These are phyloP conservation scores for Morinoia aosen DNA, from an alignment of 2,888 invertebrate species.

Conservation along the genomic window DNA sequence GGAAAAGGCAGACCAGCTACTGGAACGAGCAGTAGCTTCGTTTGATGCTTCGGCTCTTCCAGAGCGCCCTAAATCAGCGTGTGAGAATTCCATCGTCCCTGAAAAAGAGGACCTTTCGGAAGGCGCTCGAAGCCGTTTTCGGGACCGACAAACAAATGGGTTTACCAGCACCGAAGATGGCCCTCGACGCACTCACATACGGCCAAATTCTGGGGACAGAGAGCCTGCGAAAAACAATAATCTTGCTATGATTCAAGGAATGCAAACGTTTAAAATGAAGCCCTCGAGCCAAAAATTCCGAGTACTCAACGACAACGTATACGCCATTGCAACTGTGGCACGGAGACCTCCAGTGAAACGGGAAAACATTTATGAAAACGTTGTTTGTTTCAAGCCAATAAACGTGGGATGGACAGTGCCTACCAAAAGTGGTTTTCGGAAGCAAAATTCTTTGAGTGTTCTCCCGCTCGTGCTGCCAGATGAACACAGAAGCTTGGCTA, in stretches of 20 bases:
- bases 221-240: constrained; percentile 52
- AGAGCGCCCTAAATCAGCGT: constrained; percentile 67
- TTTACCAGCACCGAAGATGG: background rate
- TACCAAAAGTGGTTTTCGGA: constrained; percentile 63
- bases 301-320: constrained; percentile 56
- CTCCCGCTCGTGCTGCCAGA: constrained; percentile 59
- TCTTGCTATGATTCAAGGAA: constrained; percentile 55
- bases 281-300: background rate
- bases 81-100: constrained; percentile 64
- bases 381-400: constrained; percentile 54
- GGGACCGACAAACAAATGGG: constrained; percentile 55
- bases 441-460: constrained; percentile 66
- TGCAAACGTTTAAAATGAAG: constrained; percentile 7
- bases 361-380: constrained; percentile 67
- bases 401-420: constrained; percentile 55
- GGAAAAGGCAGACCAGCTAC: constrained; percentile 60
- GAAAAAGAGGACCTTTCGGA: constrained; percentile 60
- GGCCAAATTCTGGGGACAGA: constrained; percentile 64
- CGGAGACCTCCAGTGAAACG: constrained; percentile 61
- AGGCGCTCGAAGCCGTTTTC: constrained; percentile 35
- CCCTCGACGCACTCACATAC: constrained; percentile 57
- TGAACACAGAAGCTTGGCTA: background rate
- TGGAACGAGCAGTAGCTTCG: constrained; percentile 64
- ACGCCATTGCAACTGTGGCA: constrained; percentile 65
- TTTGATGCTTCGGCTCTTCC: constrained; percentile 66